These are phyloP conservation scores for Griposia aprilina DNA, from an alignment of 2,888 invertebrate species.

Conservation along the genomic window DNA sequence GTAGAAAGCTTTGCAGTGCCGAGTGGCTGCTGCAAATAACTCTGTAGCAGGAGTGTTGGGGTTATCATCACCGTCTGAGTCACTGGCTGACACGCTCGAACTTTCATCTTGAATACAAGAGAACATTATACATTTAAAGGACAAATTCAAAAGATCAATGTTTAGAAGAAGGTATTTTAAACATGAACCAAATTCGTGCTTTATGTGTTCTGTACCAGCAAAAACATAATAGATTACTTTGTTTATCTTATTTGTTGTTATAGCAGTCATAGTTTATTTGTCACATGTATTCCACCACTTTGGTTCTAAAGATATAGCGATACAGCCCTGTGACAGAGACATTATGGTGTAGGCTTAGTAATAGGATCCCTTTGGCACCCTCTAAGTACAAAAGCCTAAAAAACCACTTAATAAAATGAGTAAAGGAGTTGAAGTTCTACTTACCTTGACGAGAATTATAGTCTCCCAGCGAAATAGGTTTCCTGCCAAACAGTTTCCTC, in stretches of 20 bases:
- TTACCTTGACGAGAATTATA: slow-evolving; percentile 85
- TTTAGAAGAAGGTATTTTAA: too few species aligned
- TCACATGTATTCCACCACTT: neutral
- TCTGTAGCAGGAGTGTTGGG: slow-evolving; percentile 81
- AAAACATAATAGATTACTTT: too few species aligned
- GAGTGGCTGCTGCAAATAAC: slow-evolving; percentile 88
- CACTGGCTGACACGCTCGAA: slow-evolving; percentile 86
- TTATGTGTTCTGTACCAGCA: too few species aligned
- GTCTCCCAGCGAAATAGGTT: slow-evolving; percentile 81
- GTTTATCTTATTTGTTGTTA: too few species aligned
- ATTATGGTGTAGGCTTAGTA: neutral
- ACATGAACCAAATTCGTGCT: too few species aligned
- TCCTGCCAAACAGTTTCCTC: slow-evolving; percentile 91
- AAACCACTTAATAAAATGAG: neutral
- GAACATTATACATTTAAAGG: neutral
- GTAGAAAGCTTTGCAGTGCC: slow-evolving; percentile 94
- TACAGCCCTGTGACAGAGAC: neutral
- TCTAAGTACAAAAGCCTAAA: neutral
- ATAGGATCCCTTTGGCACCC: neutral
- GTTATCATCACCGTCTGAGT: slow-evolving; percentile 82
- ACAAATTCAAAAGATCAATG: too few species aligned
- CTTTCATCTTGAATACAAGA: slow-evolving; percentile 76
- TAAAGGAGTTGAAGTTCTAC: neutral
- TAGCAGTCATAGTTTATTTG: too few species aligned
- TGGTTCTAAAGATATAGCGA: neutral